Percentiles rank a stretch among this genome's conserved stretches.
Conservation (phyloP, 1,140 invertebrate genomes). For the Meloidogyne exigua region DNA sequence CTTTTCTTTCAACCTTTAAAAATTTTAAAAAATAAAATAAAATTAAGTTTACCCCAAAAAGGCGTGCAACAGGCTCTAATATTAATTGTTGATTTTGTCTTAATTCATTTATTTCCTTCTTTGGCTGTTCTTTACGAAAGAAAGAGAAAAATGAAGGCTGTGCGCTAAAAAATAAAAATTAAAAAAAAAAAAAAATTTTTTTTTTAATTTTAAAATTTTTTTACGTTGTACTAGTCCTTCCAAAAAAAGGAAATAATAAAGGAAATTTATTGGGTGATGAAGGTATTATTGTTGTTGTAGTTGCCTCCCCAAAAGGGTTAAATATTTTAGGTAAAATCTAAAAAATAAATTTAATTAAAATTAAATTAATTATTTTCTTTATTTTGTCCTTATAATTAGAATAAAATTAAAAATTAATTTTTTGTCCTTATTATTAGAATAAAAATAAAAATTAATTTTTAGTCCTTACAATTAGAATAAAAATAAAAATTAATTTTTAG, state of each 20-base stretch:
- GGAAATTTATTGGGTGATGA: background rate
- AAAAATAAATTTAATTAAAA: background rate
- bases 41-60: conserved; percentile 22
- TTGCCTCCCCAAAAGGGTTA: background rate
- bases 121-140: conserved; percentile 13
- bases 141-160: background rate
- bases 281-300: background rate
- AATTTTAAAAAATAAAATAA: background rate
- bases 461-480: too few relatives aligned
- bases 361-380: too few relatives aligned
- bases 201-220: too few relatives aligned
- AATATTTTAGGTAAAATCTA: conserved; percentile 7
- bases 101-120: background rate
- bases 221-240: background rate
- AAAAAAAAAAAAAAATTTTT: background rate
- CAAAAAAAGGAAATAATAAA: conserved; percentile 9
- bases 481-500: too few relatives aligned
- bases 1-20: conserved; percentile 21
- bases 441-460: too few relatives aligned
- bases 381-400: too few relatives aligned
- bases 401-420: too few relatives aligned
- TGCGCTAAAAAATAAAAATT: conserved; percentile 2
- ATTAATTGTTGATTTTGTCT: background rate
- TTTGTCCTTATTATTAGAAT: too few relatives aligned
- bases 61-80: conserved; percentile 8